These are phyloP conservation scores for Oxystoma pomonae DNA, from an alignment of 2,888 invertebrate species.

Conservation along the genomic window DNA sequence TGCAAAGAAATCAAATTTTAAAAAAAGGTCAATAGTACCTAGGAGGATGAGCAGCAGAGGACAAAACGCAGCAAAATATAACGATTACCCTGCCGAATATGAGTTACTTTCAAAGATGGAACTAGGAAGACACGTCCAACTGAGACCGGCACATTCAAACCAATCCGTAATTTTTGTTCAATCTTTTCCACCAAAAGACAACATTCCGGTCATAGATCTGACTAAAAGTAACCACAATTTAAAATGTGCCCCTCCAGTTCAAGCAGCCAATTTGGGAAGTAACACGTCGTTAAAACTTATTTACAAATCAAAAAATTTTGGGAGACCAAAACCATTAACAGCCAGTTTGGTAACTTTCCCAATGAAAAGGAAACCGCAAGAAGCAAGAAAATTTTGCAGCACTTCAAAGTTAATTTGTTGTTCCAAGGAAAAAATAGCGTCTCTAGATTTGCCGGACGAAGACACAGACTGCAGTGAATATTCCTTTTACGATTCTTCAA, in stretches of 20 bases:
- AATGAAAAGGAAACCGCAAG: slow-evolving; percentile 11
- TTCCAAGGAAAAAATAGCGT: slow-evolving; percentile 14
- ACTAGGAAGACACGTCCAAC: slow-evolving; percentile 8
- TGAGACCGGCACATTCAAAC: slow-evolving; percentile 14
- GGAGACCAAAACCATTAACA: too few species aligned
- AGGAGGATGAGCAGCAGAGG: slow-evolving; percentile 15
- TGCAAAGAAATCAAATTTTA: too few species aligned
- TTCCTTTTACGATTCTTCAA: slow-evolving; percentile 21
- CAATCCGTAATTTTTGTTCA: slow-evolving; percentile 23
- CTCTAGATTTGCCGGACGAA: slow-evolving; percentile 20
- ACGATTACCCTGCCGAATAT: slow-evolving; percentile 19
- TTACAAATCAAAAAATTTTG: too few species aligned
- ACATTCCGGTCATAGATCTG: slow-evolving; percentile 20
- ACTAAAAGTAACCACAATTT: too few species aligned
- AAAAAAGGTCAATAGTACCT: too few species aligned
- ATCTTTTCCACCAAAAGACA: slow-evolving; percentile 14
- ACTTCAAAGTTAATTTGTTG: slow-evolving; percentile 14
- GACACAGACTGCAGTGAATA: slow-evolving; percentile 19
- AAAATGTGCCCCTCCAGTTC: too few species aligned
- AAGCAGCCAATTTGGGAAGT: too few species aligned
- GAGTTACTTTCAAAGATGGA: slow-evolving; percentile 24
- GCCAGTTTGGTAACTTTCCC: slow-evolving; percentile 21
- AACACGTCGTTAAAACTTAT: too few species aligned
- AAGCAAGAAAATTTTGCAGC: slow-evolving; percentile 9
- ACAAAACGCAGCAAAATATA: slow-evolving; percentile 15